A percentile compares a stretch with the other conserved stretches of the same genome.
Conservation (phyloP, 2,113 vertebrate genomes). For the Casuarius casuarius region DNA sequence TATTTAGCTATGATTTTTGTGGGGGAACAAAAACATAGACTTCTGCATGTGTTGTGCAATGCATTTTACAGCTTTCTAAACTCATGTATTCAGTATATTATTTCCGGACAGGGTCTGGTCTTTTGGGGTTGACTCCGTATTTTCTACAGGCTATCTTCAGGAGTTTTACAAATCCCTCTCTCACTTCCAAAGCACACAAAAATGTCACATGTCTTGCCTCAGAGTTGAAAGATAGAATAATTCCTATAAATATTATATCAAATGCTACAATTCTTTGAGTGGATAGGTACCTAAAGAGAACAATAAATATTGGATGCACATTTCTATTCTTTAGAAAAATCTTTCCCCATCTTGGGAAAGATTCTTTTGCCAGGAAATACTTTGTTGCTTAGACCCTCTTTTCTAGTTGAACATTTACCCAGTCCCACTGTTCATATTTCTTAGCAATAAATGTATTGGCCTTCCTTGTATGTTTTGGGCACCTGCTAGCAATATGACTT, state of each 20-base stretch:
- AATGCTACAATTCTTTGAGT: not conserved
- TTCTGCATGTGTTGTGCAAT: not conserved
- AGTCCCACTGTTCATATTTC: not conserved
- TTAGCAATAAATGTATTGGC: not conserved
- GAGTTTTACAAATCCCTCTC: not conserved
- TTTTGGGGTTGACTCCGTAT: not conserved
- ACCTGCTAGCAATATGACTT: not conserved
- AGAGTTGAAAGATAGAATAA: not conserved
- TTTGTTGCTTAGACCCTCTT: not conserved
- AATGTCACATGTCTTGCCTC: not conserved
- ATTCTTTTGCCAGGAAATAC: not conserved
- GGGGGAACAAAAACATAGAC: not conserved
- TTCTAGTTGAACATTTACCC: not conserved
- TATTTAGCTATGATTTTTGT: not conserved
- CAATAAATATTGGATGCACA: accelerated
- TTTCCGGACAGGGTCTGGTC: not conserved
- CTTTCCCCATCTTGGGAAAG: not conserved
- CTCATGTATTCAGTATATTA: not conserved
- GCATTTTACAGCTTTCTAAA: not conserved
- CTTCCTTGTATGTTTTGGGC: not conserved
- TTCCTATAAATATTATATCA: not conserved
- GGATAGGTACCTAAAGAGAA: not conserved
- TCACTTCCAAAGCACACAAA: not conserved
- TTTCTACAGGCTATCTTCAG: not conserved
- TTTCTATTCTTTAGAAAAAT: not conserved